Base-by-base conservation (phyloP, 2,888 invertebrate species). In the Colostygia pectinataria region DNA sequence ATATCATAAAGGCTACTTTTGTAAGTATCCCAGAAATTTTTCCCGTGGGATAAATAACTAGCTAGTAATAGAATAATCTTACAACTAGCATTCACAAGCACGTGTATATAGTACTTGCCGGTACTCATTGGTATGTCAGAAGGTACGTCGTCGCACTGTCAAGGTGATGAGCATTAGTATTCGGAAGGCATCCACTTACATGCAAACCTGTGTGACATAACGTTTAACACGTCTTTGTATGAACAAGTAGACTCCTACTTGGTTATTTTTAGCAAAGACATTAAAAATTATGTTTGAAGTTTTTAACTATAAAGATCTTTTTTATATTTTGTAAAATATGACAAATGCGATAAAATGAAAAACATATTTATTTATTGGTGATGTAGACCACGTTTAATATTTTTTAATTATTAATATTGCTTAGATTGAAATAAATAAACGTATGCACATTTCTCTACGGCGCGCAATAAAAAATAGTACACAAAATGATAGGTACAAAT, bases 381-480 rank as follows among this genome's bases (percentile, higher is more conserved):
- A 79, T 82, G 75, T 82, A 79, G 81, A 83, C 75, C 83, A 82
- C 76, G 80, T 87, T 86, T 82, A 76, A 43, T 53, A 69, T 76
- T 81, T 76, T 74, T 77, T 77, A 76, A 76, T 86, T 83, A 79
- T 81, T 83, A 82, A 82, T 88, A 89, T 87, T 88, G 87, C 87
- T 85, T 85, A 86, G 66, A 80, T 86, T 77, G 80, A 84, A 89
- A 87, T 84, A 84, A 90, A 85, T 83, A 80, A 76, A 74, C 77
- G 67, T 80, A 82, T 80, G 82, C 75, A 82, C 67, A 74, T 66
- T 69, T 71, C 72, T 65, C 74, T 80, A 80, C 73, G 77, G 78
- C 79, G 71, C 69, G 76, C n/a, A 76, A 77, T 65, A 54, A 77
- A 45, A 73, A 72, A 69, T 53, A 5, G 72, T 73, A 70, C 63